Percentiles rank a stretch among this genome's conserved stretches.
Evolutionary conservation across 2,113 vertebrate genomes (phyloP).

Genomic region (Triplophysa rosa): DNA sequence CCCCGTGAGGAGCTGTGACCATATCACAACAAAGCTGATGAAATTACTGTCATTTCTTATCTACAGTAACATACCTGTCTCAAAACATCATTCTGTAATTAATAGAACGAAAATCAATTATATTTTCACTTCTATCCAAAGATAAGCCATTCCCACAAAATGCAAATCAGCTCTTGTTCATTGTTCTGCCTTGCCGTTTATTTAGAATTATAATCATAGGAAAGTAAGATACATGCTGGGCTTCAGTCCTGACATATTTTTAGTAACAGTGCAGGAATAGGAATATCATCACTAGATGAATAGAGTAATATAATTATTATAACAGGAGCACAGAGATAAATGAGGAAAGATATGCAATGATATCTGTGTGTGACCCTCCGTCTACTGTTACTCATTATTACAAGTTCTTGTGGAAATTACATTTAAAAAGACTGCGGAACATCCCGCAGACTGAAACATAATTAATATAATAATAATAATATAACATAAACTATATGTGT

Average conservation of each 20-base stretch:
- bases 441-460: background rate
- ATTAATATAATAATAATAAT: too few relatives aligned
- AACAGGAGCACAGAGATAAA: background rate
- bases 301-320: slow-evolving; percentile 6
- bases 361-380: background rate
- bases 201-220: background rate
- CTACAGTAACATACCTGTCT: background rate
- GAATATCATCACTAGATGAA: background rate
- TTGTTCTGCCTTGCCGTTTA: background rate
- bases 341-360: background rate
- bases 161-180: background rate
- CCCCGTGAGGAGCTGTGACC: too few relatives aligned
- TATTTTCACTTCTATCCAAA: background rate
- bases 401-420: slow-evolving; percentile 17
- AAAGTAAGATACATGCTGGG: background rate
- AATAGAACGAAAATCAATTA: slow-evolving; percentile 14
- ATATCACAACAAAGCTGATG: too few relatives aligned
- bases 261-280: background rate
- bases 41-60: too few relatives aligned
- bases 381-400: slow-evolving; percentile 9
- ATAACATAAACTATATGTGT: background rate
- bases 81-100: background rate
- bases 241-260: background rate
- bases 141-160: background rate
- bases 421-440: too few relatives aligned